Evolutionary conservation across 2,113 vertebrate genomes (phyloP).

Genomic region (Calypte anna): DNA sequence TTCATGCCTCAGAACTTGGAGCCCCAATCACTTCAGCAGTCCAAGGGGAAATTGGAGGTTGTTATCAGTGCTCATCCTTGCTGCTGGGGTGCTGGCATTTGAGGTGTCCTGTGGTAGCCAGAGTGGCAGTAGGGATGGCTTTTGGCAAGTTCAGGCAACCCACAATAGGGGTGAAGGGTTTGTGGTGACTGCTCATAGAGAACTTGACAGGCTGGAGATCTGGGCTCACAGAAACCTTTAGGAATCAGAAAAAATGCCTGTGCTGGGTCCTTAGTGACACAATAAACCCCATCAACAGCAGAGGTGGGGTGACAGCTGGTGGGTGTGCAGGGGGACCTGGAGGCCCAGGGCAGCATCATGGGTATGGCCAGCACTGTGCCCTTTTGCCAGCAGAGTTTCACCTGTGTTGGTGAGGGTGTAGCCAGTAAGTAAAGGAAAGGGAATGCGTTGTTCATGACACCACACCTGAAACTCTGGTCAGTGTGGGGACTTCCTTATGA

Average conservation of each 20-base stretch:
- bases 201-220: background rate
- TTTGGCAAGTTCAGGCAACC: background rate
- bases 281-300: background rate
- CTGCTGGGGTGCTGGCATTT: background rate
- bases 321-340: background rate
- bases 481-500: background rate
- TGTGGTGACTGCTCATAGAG: accelerated
- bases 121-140: background rate
- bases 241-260: background rate
- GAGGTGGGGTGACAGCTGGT: background rate
- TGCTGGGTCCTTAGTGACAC: background rate
- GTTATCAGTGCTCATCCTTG: background rate
- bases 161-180: accelerated
- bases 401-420: accelerated
- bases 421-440: background rate
- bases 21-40: background rate
- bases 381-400: background rate
- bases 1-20: no score
- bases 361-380: background rate
- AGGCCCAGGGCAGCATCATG: background rate
- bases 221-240: background rate
- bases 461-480: background rate
- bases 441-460: accelerated
- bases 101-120: background rate
- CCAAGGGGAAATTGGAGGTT: background rate